Percentiles rank a stretch among this genome's conserved stretches.
Conservation (phyloP, 2,113 vertebrate genomes). For the Morone saxatilis region DNA sequence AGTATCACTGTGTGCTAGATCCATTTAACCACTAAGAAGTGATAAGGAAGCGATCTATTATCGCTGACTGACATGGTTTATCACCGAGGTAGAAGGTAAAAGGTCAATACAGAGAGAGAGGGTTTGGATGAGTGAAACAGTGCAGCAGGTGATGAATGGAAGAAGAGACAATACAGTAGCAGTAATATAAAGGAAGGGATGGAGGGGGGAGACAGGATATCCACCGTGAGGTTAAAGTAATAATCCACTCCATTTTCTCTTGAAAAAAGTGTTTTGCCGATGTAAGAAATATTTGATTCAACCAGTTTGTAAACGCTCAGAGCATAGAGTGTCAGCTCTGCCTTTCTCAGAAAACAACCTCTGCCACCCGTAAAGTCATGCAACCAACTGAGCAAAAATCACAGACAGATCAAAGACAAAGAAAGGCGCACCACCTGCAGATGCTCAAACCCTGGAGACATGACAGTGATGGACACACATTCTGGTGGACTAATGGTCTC, state of each 20-base stretch:
- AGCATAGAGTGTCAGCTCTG: not conserved
- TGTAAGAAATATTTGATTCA: not conserved
- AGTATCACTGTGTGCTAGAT: not conserved
- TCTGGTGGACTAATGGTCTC: too few relatives aligned
- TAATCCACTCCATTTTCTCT: not conserved
- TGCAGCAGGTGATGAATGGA: not conserved
- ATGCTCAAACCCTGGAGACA: not conserved
- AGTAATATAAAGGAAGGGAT: not conserved
- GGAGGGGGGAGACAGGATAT: not conserved
- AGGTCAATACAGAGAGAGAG: not conserved
- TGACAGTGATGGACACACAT: not conserved
- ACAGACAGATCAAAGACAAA: not conserved
- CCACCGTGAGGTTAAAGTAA: not conserved
- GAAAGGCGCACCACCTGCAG: not conserved
- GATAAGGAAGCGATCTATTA: constrained; percentile 22
- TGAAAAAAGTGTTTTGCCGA: not conserved
- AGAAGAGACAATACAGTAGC: not conserved
- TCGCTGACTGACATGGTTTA: constrained; percentile 28
- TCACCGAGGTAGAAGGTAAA: constrained; percentile 11
- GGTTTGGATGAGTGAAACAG: not conserved
- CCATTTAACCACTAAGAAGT: constrained; percentile 11
- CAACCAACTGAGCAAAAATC: not conserved
- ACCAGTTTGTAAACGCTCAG: not conserved
- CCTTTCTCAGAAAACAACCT: not conserved
- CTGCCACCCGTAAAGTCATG: not conserved